Conservation (phyloP, 1,140 invertebrate genomes). For the Linepithema humile region DNA sequence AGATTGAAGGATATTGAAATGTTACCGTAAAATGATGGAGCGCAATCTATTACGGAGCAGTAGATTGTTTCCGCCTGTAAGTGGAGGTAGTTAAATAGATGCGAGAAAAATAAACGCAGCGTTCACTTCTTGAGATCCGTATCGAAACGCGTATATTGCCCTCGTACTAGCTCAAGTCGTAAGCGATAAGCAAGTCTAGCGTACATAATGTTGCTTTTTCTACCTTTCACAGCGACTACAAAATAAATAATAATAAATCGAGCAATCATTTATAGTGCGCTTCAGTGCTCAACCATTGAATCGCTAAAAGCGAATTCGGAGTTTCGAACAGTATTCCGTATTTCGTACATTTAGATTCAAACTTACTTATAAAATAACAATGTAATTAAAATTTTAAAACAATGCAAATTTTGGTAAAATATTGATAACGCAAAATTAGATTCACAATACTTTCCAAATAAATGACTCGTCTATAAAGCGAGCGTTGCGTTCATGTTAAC, state of each 20-base stretch:
- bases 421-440: no score
- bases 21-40: neutral
- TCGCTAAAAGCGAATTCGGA: neutral
- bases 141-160: conserved; percentile 11
- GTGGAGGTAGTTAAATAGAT: conserved; percentile 12
- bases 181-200: conserved; percentile 10
- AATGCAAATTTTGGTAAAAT: no score
- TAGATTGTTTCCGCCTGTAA: neutral
- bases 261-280: neutral
- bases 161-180: neutral
- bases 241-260: neutral
- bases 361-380: no score
- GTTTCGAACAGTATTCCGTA: neutral
- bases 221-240: neutral
- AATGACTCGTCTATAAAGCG: neutral
- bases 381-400: no score
- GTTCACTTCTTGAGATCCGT: conserved; percentile 28
- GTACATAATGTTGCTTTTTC: neutral
- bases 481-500: neutral
- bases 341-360: no score
- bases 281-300: neutral
- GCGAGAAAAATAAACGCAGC: neutral
- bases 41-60: no score
- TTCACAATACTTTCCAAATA: no score
- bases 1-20: neutral